Evolutionary conservation across 2,113 vertebrate species (phyloP).

Genomic region (Oreochromis spilurus): DNA sequence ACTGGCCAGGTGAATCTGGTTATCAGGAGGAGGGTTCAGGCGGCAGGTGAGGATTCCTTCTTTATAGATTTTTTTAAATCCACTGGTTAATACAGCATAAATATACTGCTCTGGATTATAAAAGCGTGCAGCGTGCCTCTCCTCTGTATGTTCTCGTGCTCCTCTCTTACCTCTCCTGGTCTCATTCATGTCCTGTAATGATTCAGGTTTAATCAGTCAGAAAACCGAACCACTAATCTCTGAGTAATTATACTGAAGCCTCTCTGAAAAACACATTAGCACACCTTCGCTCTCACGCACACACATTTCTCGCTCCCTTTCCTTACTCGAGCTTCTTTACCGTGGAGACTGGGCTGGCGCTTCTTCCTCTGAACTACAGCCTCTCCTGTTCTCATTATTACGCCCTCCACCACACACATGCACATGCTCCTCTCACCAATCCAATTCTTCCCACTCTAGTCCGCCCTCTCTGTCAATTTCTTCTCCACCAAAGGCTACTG

Average conservation of each 20-base stretch:
- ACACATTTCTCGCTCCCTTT: not conserved
- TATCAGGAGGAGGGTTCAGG: conserved; percentile 86
- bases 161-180: not conserved
- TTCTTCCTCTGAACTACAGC: not conserved
- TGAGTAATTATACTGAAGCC: conserved; percentile 9
- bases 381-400: conserved; percentile 21
- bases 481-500: conserved; percentile 8
- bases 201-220: conserved; percentile 10
- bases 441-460: conserved; percentile 25
- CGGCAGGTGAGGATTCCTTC: conserved; percentile 72
- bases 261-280: not conserved
- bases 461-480: conserved; percentile 26
- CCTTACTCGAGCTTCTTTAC: not conserved
- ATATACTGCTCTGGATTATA: not conserved
- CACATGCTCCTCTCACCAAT: conserved; percentile 16
- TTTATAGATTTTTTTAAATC: not conserved
- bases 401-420: not conserved
- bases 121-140: not conserved
- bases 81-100: not conserved
- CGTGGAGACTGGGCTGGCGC: not conserved
- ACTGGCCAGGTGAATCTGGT: conserved; percentile 94
- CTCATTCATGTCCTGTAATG: not conserved
- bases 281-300: not conserved
- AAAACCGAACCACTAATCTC: conserved; percentile 27
- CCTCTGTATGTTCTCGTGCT: not conserved